Evolutionary conservation across 2,797 vertebrate genomes (phyloP).

Genomic region (Coluber constrictor): DNA sequence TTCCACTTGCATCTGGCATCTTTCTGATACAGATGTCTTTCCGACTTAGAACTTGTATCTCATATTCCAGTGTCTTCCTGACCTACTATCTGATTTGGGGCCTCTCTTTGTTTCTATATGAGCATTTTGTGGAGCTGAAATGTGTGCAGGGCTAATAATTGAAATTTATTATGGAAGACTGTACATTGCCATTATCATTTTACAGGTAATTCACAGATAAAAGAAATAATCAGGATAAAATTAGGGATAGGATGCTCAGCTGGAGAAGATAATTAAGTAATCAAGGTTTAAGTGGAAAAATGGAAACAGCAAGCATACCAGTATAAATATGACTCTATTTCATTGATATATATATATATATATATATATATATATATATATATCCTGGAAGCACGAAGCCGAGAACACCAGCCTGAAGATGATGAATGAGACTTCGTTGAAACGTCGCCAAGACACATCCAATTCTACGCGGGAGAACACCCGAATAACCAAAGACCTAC

Average conservation of each 20-base stretch:
- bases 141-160: not conserved
- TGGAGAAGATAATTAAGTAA: conserved; percentile 48
- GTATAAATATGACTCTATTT: conserved; percentile 22
- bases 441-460: too few species aligned
- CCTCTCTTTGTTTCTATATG: not conserved
- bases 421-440: too few species aligned
- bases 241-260: conserved; percentile 25
- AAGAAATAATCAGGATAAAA: conserved; percentile 35
- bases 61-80: not conserved
- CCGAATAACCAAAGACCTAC: too few species aligned
- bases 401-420: too few species aligned
- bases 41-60: not conserved
- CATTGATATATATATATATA: conserved; percentile 24
- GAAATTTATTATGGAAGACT: not conserved
- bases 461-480: too few species aligned
- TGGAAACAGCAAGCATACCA: conserved; percentile 10
- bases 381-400: too few species aligned
- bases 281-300: conserved; percentile 38
- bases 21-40: not conserved
- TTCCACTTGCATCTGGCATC: not conserved
- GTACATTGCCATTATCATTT: conserved; percentile 9
- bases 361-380: too few species aligned
- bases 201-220: conserved; percentile 16
- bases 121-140: not conserved
- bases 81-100: not conserved